Percentiles rank a stretch among this genome's conserved stretches.
Evolutionary conservation across 2,113 vertebrate genomes (phyloP).

Genomic region (Acrocephalus arundinaceus): DNA sequence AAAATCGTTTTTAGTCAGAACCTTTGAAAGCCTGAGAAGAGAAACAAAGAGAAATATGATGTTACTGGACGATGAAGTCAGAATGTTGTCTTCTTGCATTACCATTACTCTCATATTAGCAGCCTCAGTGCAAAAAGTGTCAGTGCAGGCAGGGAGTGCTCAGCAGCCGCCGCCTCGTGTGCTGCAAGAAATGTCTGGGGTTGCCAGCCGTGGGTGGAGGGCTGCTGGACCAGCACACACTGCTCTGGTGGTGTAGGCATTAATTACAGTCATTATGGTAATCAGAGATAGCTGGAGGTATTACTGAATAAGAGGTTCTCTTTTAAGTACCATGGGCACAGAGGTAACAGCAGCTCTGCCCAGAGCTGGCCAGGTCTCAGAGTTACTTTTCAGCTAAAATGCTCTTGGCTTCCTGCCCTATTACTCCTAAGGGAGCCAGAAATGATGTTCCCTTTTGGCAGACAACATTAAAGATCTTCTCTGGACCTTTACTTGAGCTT

Average conservation of each 20-base stretch:
- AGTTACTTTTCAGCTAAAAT: neutral
- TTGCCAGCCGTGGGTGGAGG: neutral
- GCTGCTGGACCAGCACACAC: neutral
- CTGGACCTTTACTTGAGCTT: neutral
- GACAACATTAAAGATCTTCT: rapidly evolving
- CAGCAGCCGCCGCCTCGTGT: rapidly evolving
- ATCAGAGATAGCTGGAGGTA: neutral
- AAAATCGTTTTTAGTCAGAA: neutral
- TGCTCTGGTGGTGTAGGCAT: neutral
- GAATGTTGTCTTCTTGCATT: neutral
- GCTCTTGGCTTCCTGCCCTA: neutral
- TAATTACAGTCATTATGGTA: conserved; percentile 14
- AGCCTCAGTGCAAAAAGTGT: neutral
- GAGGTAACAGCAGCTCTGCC: neutral
- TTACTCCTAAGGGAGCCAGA: neutral
- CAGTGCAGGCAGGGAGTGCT: neutral
- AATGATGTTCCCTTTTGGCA: neutral
- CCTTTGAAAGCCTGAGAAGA: neutral
- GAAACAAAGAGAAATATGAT: neutral
- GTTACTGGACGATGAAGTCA: neutral
- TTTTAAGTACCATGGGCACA: neutral
- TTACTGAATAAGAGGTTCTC: neutral
- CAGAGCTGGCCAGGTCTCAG: neutral
- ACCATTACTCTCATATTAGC: neutral
- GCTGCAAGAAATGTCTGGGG: neutral